phyloP scores from a whole-genome alignment of 2,888 invertebrate genomes.

The Sturmia bella region DNA sequence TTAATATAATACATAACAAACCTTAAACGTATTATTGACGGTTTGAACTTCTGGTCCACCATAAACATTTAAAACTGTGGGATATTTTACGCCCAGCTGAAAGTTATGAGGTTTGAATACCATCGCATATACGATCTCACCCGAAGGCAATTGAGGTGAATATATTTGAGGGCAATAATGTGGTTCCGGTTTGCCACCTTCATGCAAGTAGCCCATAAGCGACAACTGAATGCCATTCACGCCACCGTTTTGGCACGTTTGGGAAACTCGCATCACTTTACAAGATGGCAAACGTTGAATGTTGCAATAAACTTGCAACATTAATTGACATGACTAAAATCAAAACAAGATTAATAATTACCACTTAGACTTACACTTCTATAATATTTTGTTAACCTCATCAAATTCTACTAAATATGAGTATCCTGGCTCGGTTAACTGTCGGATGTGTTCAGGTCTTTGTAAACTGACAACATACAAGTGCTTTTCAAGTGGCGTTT shows the following conservation, averaged over 20 bases:
- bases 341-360: slow-evolving; percentile 24
- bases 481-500: slow-evolving; percentile 96
- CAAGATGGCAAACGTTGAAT: slow-evolving; percentile 91
- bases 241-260: slow-evolving; percentile 85
- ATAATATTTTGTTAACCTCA: slow-evolving; percentile 83
- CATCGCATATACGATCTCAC: slow-evolving; percentile 91
- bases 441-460: slow-evolving; percentile 87
- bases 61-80: slow-evolving; percentile 97
- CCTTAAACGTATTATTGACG: slow-evolving; percentile 97
- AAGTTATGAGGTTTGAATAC: slow-evolving; percentile 92
- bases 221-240: slow-evolving; percentile 87
- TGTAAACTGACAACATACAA: slow-evolving; percentile 91
- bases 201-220: slow-evolving; percentile 88
- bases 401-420: slow-evolving; percentile 93
- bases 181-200: slow-evolving; percentile 84
- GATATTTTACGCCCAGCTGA: slow-evolving; percentile 86
- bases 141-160: slow-evolving; percentile 86
- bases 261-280: slow-evolving; percentile 87
- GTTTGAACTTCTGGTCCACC: slow-evolving; percentile 99
- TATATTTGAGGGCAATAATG: slow-evolving; percentile 88
- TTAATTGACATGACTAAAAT: slow-evolving; percentile 88
- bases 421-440: slow-evolving; percentile 91
- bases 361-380: background rate
- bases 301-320: slow-evolving; percentile 92
- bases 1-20: slow-evolving; percentile 76